Evolutionary conservation across 2,113 vertebrate species (phyloP).

Genomic region (Xenus cinereus): DNA sequence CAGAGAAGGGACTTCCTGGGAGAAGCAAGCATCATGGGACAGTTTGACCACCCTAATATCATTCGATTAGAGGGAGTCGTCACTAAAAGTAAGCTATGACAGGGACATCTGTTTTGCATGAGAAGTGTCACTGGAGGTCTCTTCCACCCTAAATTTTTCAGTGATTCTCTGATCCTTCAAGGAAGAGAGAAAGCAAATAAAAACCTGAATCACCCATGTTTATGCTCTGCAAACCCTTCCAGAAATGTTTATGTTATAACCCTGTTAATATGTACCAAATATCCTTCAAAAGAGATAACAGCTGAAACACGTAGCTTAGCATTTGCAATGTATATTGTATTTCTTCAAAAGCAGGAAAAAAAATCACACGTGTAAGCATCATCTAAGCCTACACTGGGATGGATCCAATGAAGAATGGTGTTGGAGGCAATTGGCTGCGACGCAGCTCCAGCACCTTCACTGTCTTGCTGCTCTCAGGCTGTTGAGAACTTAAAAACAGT

Average conservation of each 20-base stretch:
- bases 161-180: background rate
- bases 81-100: constrained; percentile 88
- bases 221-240: background rate
- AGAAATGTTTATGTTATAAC: background rate
- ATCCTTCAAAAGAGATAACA: background rate
- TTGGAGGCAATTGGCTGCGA: background rate
- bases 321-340: background rate
- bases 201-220: background rate
- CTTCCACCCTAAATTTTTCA: background rate
- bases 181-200: background rate
- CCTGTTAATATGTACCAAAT: background rate
- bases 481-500: background rate
- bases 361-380: background rate
- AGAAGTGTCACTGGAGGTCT: background rate
- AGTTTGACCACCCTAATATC: constrained; percentile 98
- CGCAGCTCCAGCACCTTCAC: background rate
- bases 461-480: background rate
- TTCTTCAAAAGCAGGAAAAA: background rate
- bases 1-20: constrained; percentile 95
- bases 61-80: constrained; percentile 96
- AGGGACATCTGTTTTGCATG: background rate
- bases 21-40: constrained; percentile 98
- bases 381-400: background rate
- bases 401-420: background rate
- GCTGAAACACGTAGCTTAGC: background rate